A percentile compares a stretch with the other conserved stretches of the same genome.
Evolutionary conservation across 2,888 invertebrate species (phyloP).

Genomic region (Allophyes oxyacanthae): DNA sequence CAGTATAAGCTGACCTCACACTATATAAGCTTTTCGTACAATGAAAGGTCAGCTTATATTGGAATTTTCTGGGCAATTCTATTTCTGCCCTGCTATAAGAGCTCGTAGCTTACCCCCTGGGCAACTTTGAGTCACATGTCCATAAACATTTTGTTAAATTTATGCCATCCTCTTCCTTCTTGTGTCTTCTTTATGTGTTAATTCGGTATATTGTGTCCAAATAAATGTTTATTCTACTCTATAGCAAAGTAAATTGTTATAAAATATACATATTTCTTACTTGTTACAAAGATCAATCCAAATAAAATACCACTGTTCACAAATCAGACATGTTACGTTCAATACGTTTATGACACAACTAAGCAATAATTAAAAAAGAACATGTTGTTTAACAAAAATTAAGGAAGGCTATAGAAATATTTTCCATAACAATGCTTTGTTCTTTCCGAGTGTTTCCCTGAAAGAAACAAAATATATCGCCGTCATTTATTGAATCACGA

Average conservation of each 20-base stretch:
- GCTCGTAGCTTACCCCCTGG: too few species aligned
- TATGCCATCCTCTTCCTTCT: too few species aligned
- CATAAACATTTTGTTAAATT: too few species aligned
- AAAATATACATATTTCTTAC: neutral
- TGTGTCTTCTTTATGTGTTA: too few species aligned
- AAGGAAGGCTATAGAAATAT: constrained; percentile 6
- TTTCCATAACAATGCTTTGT: constrained; percentile 22
- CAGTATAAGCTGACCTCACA: too few species aligned
- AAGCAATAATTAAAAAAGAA: neutral
- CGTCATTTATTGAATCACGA: constrained; percentile 1
- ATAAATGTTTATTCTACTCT: too few species aligned
- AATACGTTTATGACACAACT: neutral
- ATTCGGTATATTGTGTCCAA: too few species aligned
- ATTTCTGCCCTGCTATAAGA: too few species aligned
- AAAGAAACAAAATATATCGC: neutral
- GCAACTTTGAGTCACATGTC: too few species aligned
- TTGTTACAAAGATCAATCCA: neutral
- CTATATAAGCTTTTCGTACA: too few species aligned
- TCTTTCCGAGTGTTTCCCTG: constrained; percentile 2
- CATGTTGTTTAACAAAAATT: constrained; percentile 3
- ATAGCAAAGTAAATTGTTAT: neutral
- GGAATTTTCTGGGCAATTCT: too few species aligned
- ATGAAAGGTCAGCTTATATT: too few species aligned
- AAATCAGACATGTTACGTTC: neutral
- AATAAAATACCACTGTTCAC: constrained; percentile 8